phyloP scores from a whole-genome alignment of 2,113 vertebrate species.

The Anser cygnoides region DNA sequence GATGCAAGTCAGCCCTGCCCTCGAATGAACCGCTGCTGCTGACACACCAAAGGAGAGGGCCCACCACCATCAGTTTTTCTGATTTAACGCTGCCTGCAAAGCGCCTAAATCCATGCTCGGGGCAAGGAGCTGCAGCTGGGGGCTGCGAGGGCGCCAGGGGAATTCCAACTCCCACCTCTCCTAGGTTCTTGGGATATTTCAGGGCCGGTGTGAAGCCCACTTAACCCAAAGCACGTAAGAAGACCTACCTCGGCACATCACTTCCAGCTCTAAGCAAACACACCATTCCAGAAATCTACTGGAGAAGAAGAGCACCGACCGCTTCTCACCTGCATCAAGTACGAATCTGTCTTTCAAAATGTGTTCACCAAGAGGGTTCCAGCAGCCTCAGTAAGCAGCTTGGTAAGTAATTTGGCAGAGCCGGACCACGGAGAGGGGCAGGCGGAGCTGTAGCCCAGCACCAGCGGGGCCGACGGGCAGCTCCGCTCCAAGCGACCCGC shows the following conservation, averaged over 20 bases:
- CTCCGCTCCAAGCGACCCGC: neutral
- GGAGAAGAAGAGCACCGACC: no score
- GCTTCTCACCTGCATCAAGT: no score
- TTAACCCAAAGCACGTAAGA: no score
- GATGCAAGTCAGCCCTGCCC: neutral
- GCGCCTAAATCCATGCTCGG: neutral
- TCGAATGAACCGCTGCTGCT: neutral
- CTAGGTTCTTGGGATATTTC: no score
- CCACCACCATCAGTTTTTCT: neutral
- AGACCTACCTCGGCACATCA: no score
- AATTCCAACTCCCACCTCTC: neutral
- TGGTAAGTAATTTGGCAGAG: no score
- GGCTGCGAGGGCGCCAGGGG: neutral
- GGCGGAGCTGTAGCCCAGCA: neutral
- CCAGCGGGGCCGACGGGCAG: neutral
- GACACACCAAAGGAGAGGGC: neutral
- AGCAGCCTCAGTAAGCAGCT: no score
- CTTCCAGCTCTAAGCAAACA: no score
- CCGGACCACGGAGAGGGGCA: neutral
- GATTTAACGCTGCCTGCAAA: neutral
- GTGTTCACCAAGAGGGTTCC: no score
- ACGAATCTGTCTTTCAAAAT: no score
- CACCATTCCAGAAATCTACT: no score
- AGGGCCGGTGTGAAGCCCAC: no score
- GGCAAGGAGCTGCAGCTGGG: neutral